Base-by-base conservation (phyloP, 1,140 invertebrate species). In the Drosophila burlai region DNA sequence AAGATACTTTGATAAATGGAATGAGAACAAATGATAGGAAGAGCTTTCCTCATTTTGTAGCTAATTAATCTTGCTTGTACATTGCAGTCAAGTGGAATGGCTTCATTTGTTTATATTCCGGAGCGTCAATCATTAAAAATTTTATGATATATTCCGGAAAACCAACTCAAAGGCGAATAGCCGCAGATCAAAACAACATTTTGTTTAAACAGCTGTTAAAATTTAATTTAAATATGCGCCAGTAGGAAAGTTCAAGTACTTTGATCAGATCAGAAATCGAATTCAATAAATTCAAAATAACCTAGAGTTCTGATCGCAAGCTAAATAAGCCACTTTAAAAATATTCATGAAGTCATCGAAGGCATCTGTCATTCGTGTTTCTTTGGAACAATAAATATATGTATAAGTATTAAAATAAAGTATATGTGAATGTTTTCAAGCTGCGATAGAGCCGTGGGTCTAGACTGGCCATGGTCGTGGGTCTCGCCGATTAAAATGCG, bases 1-100 rank as follows among this genome's bases (percentile, higher is more conserved):
- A 50, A 67, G 67, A 55, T 52, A 67, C 71, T 82, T 65, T 76
- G 76, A 86, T 83, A 82, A 82, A 86, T 78, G 16, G 55, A 59
- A 67, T 60, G 59, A 67, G 67, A 69, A 73, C 62, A 46, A 80
- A 66, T 68, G 71, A 79, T 67, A 54, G 45, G 11, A 43, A 67
- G 34, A 55, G 43, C 36, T 26, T 31, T 54, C n/a, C 26, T 24
- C 18, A 15, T n/a, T 36, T 72, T 43, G 15, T 18, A 54, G 38
- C 24, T 36, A 65, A 80, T 73, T 73, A 80, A 80, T 61, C 15
- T 42, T 24, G 26, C 18, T 59, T 16, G 18, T 21, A 13, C 26
- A 10, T 21, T 29, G 21, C 36, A 50, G 21, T 49, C 31, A 18
- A 66, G 62, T 57, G 31, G 43, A 69, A 45, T 55, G 15, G 18